Conservation (phyloP, 2,888 invertebrate species). For the Baronia brevicornis region DNA sequence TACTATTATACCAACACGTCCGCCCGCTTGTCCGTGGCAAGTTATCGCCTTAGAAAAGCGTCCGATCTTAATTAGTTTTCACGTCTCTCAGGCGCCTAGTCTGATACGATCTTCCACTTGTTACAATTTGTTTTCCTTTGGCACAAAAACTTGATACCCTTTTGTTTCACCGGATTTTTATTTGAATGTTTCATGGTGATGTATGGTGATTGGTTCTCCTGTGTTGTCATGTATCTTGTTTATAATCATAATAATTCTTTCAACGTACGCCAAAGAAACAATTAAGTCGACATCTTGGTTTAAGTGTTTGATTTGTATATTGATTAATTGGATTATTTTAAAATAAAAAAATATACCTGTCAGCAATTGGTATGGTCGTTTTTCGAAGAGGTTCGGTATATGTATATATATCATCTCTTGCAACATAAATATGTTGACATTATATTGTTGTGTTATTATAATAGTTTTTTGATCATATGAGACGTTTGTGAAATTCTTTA, state of each 20-base stretch:
- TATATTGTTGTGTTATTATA: too few relatives aligned
- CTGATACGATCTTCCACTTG: slow-evolving; percentile 69
- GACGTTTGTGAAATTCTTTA: too few relatives aligned
- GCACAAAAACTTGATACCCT: slow-evolving; percentile 58
- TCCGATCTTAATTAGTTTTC: slow-evolving; percentile 75
- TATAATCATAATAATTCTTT: slow-evolving; percentile 69
- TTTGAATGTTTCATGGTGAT: slow-evolving; percentile 64
- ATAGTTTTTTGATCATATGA: too few relatives aligned
- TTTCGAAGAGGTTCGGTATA: too few relatives aligned
- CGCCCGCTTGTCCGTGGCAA: slow-evolving; percentile 55
- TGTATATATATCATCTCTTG: too few relatives aligned
- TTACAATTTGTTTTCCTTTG: slow-evolving; percentile 72
- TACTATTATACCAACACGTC: slow-evolving; percentile 67
- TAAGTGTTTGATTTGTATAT: slow-evolving; percentile 55
- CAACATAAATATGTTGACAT: too few relatives aligned
- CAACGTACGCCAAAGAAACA: slow-evolving; percentile 52
- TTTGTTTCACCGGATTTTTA: slow-evolving; percentile 64
- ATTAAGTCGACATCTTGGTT: slow-evolving; percentile 40
- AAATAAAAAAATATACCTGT: too few relatives aligned
- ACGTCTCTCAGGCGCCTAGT: slow-evolving; percentile 70
- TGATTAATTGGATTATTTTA: slow-evolving; percentile 61
- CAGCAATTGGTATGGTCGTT: too few relatives aligned
- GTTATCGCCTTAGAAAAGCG: slow-evolving; percentile 72
- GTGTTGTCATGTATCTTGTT: slow-evolving; percentile 68
- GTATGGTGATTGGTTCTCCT: slow-evolving; percentile 73